Percentiles rank a stretch among this genome's conserved stretches.
phyloP scores from a whole-genome alignment of 2,888 invertebrate species.

The Volucella zonaria region DNA sequence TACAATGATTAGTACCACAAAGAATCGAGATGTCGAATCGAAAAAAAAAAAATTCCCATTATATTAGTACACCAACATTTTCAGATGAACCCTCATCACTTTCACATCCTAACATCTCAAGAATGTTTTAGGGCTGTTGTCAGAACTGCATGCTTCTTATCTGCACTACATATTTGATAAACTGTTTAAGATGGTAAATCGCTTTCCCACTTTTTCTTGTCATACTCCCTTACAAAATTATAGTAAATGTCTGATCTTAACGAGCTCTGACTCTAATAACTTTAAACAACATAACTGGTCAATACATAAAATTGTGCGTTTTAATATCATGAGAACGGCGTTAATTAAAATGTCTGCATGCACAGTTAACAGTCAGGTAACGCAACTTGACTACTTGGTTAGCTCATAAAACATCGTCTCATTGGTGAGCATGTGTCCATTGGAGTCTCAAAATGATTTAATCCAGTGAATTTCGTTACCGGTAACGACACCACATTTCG shows the following conservation, averaged over 20 bases:
- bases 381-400: conserved; percentile 19
- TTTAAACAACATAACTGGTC: conserved; percentile 10
- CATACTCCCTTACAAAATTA: too few relatives aligned
- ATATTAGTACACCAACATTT: too few relatives aligned
- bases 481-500: conserved; percentile 59
- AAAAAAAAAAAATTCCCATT: too few relatives aligned
- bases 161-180: too few relatives aligned
- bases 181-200: too few relatives aligned
- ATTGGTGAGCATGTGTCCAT: conserved; percentile 37
- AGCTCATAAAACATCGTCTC: conserved; percentile 39
- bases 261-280: conserved; percentile 7
- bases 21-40: too few relatives aligned
- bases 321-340: conserved; percentile 64
- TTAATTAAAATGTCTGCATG: conserved; percentile 58
- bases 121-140: too few relatives aligned
- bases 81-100: too few relatives aligned
- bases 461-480: conserved; percentile 53
- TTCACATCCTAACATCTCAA: too few relatives aligned
- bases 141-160: too few relatives aligned
- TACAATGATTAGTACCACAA: too few relatives aligned
- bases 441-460: conserved; percentile 60
- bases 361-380: conserved; percentile 13
- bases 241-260: neutral
- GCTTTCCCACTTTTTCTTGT: too few relatives aligned
- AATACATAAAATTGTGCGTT: conserved; percentile 47